Evolutionary conservation across 2,797 vertebrate genomes (phyloP), one percentile per base, ranked within the genome.

Genomic region (Macroramphosus scolopax): DNA sequence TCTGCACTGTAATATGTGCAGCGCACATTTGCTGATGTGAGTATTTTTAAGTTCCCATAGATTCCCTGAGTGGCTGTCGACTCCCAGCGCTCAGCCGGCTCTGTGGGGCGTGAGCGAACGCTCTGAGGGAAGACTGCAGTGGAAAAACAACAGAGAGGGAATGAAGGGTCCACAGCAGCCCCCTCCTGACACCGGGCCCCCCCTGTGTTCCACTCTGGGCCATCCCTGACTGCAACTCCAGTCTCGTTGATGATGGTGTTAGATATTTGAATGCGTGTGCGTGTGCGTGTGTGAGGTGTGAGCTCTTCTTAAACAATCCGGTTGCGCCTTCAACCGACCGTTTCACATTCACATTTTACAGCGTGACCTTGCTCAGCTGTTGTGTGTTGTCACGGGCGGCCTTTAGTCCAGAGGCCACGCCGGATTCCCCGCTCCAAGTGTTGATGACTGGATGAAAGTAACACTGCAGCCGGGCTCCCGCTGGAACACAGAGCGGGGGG

Each of bases 41-140:
- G 73, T 78, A 81, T 85, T 89, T 87, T 82, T 79, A 84, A 76
- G 72, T 87, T 85, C 70, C 68, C 72, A 69, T 65, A 80, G 73
- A 73, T 80, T 84, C 77, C 68, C 69, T 66, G 75, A 82, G 82
- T 78, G 72, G 78, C 69, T 72, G 77, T 81, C 49, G 54, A 71
- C 71, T 84, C 75, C 52, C 41, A 37, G 39, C 66, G 77, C 72
- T 83, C 77, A 73, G 44, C 16, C 30, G 57, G 70, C 62, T 81
- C 80, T 73, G 52, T 70, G 69, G 72, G 71, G 55, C 59, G 42
- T 83, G 75, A 87, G 72, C 50, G 75, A 86, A 81, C 58, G 60
- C 36, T 59, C 4, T 11, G 30, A 68, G 50, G 14, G 41, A 51
- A 44, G 53, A 62, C 44, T 38, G 65, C 51, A 57, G 57, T 67